Base-by-base conservation (phyloP, 2,888 invertebrate genomes). In the Mesopsocus fuscifrons region DNA sequence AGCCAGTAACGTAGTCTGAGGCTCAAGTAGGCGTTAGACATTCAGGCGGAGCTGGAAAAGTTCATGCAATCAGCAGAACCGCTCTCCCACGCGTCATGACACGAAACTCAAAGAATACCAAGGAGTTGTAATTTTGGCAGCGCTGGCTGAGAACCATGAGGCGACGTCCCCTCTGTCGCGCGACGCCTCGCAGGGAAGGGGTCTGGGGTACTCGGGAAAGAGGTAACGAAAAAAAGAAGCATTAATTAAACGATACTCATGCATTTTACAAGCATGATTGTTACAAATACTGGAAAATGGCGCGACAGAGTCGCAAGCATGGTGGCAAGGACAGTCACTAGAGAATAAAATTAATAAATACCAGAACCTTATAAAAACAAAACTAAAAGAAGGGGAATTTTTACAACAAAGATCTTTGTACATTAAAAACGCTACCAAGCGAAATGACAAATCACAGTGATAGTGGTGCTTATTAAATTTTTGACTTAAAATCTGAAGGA, bases 261-360 rank as follows among this genome's bases (percentile, higher is more conserved):
- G 78, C 78, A 78, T 74, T 71, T 63, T 72, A 69, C 70, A 79
- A 79, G 78, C 78, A 77, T 79, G 78, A 78, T 79, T 79, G 78
- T 79, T 79, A 78, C 71, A 71, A 71, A 71, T 71, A 71, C 76
- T 77, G 77, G 38, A 38, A 38, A 38, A 17, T 38, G 38, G 21
- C 20, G 21, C 6, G 20, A 38, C 38, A 20, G n/a, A 18, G 38
- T 38, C 38, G 38, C 38, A 38, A 38, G 38, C 38, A 21, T 38
- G 38, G 20, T 26, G 26, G 26, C 26, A 26, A 6, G 11, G 26
- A 26, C 26, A 26, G 11, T 72, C 62, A 62, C 56, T 60, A 54
- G 55, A 55, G 54, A 59, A 47, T 49, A 50, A 51, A 53, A 50
- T 54, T 63, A 65, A 65, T 65, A 66, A 65, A 66, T 64, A 66